Percentiles rank a stretch among this genome's conserved stretches.
Conservation (phyloP, 2,113 vertebrate species). For the Ciconia boyciana region DNA sequence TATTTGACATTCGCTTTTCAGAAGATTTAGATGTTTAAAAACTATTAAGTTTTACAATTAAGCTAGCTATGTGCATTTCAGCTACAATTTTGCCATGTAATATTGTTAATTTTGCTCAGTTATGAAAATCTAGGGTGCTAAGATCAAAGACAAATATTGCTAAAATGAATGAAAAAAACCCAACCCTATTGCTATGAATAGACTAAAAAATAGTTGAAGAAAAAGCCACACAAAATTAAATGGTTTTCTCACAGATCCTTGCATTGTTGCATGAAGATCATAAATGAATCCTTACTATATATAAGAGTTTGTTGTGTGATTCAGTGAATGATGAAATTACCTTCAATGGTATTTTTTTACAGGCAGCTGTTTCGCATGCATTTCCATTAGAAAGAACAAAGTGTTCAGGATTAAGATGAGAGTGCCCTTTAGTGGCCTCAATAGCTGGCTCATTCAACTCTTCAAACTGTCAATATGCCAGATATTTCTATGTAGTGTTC, state of each 20-base stretch:
- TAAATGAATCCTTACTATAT: not conserved
- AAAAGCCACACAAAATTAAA: not conserved
- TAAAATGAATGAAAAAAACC: not conserved
- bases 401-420: constrained; percentile 13
- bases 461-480: constrained; percentile 54
- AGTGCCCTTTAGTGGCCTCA: constrained; percentile 26
- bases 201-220: not conserved
- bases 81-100: not conserved
- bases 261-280: not conserved
- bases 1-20: not conserved
- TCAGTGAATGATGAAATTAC: not conserved
- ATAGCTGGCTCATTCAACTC: constrained; percentile 38
- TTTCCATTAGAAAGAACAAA: constrained; percentile 35
- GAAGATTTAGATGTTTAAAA: not conserved
- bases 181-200: not conserved
- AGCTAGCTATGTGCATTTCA: not conserved
- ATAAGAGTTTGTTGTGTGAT: not conserved
- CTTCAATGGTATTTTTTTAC: not conserved
- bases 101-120: not conserved
- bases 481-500: constrained; percentile 36
- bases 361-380: not conserved
- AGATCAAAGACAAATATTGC: not conserved
- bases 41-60: not conserved
- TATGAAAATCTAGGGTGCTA: not conserved
- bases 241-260: not conserved